Base-by-base conservation (phyloP, 2,113 vertebrate genomes). In the Nanger granti region DNA sequence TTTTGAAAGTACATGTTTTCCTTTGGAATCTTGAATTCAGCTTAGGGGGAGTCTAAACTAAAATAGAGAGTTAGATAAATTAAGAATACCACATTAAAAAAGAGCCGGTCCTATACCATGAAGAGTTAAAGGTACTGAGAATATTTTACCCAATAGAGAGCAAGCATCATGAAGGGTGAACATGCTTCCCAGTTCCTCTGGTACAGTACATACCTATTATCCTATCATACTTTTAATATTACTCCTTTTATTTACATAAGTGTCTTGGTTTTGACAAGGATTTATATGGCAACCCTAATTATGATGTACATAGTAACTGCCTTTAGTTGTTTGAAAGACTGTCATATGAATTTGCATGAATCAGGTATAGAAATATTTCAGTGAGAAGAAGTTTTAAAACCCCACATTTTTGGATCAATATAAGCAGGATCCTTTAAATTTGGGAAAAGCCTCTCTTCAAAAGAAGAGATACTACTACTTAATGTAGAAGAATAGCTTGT, bases 311-410 rank as follows among this genome's bases (percentile, higher is more conserved):
- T 28, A 34, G 44, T 41, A n/a, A 22, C 12, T 95, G 28, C 52
- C 3, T 41, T 76, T 26, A 79, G 37, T 88, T 60, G 4, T n/a
- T 89, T 88, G 47, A 91, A 76, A 57, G 31, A 55, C 15, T 86
- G 6, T 87, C 44, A 57, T 10, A 8, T 20, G 57, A 37, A 44
- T 82, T 92, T 41, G 3, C 37, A 7, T 47, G 8, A 88, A 8
- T 4, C 5, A 59, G 3, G 4, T 49, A 69, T 17, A 79, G 12
- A 73, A 85, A 87, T 54, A 73, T 22, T 90, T 92, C 22, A 82
- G 34, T 91, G 14, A 59, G 41, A 22, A 64, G 31, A 94, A 73
- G 20, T 9, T 87, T 96, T 88, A 90, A 94, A 44, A 90, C 49
- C 41, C 1, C 15, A 90, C 1, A 3, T 20, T 34, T 92, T 84